Conservation (phyloP, 2,888 invertebrate genomes). For the Apamea sordens region DNA sequence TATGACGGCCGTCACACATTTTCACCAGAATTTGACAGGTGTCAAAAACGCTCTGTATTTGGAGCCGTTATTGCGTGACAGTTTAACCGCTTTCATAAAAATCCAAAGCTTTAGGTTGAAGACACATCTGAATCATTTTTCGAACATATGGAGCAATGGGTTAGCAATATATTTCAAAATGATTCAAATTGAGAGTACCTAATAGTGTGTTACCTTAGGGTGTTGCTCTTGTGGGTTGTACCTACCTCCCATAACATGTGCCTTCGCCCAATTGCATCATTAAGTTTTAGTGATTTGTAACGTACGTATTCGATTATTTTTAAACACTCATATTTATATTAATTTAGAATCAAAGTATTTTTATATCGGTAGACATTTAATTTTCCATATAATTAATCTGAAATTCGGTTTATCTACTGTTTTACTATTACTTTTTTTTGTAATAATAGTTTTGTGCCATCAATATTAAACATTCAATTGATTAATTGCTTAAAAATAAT, state of each 20-base stretch:
- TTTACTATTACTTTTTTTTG: background rate
- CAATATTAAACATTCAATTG: background rate
- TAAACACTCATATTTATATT: constrained; percentile 12
- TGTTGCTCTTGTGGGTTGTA: background rate
- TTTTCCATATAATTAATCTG: constrained; percentile 14
- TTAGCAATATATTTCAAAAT: no score
- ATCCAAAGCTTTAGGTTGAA: background rate
- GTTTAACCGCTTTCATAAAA: background rate
- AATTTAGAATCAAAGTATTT: constrained; percentile 24
- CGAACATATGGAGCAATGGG: no score
- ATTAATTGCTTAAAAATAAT: constrained; percentile 17
- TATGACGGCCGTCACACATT: background rate
- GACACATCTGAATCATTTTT: constrained; percentile 7
- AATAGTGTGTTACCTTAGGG: no score
- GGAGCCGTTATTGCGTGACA: background rate
- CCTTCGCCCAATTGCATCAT: background rate
- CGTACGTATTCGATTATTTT: constrained; percentile 17
- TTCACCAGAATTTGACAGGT: background rate
- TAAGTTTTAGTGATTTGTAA: constrained; percentile 6
- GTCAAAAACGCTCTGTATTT: background rate
- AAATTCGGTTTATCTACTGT: constrained; percentile 56
- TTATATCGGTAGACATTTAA: constrained; percentile 34
- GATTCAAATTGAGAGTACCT: no score
- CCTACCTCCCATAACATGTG: background rate
- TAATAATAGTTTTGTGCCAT: background rate